Base-by-base conservation (phyloP, 2,888 invertebrate genomes). In the Tetramorium bicarinatum region DNA sequence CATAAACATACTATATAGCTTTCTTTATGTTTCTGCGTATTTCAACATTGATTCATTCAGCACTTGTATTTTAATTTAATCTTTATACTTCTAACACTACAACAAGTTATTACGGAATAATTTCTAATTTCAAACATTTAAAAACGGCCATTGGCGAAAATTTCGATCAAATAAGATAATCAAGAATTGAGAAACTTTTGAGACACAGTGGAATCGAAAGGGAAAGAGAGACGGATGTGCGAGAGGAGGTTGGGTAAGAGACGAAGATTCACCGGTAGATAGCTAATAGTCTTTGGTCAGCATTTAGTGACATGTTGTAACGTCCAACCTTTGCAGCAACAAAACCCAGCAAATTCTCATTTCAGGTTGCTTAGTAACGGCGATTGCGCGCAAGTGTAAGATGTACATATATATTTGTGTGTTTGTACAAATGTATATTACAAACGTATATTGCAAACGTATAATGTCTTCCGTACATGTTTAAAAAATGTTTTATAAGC, bases 201-300 rank as follows among this genome's bases (percentile, higher is more conserved):
- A 59, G 52, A 64, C 11, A 54, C 67, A 44, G 38, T 49, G 41
- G 75, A 71, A 62, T 76, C 52, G 44, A 75, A 64, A 25, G 44
- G 21, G 74, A 59, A 80, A 67, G 49, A 52, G 72, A 76, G 54
- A 56, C 74, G 69, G 71, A 85, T 77, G 34, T 71, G 38, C 71
- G 76, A 64, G 79, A 4, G 25, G 13, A 25, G 34, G 77, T 74
- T 3, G 66, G 69, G 54, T 66, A 61, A 67, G 52, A 84, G 52
- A 84, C 64, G 52, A 81, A 85, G 87, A 89, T 87, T 69, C 83
- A 77, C 82, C 82, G 59, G 80, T 66, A 90, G 91, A 91, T 92
- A 91, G 88, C 91, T 89, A 89, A 89, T 90, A 67, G 88, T 86
- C 87, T 85, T 88, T 84, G 89, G 91, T 91, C 91, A 91, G 91